Evolutionary conservation across 2,113 vertebrate genomes (phyloP).

Genomic region (Ia io): DNA sequence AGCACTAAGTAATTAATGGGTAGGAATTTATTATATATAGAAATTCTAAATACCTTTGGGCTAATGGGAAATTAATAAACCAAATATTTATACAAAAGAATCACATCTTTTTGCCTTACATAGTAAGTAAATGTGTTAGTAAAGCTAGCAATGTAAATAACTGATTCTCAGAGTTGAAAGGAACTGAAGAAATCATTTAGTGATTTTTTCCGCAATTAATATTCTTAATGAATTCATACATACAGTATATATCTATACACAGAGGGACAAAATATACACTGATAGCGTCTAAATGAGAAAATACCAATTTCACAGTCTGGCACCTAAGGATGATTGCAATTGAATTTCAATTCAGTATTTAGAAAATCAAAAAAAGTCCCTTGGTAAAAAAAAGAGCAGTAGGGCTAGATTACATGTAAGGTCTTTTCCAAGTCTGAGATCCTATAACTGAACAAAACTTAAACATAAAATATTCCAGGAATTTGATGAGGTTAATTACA

Average conservation of each 20-base stretch:
- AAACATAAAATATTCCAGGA: conserved; percentile 8
- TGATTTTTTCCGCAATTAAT: conserved; percentile 74
- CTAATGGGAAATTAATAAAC: conserved; percentile 57
- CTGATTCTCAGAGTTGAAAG: conserved; percentile 41
- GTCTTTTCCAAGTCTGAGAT: conserved; percentile 45
- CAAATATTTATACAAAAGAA: conserved; percentile 31
- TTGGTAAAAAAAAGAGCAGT: conserved; percentile 17
- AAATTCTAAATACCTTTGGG: conserved; percentile 43
- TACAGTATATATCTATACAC: conserved; percentile 53
- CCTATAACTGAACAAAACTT: conserved; percentile 40
- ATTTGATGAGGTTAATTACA: background rate
- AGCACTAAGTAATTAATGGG: conserved; percentile 41
- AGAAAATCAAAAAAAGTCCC: conserved; percentile 46
- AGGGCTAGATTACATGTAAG: background rate
- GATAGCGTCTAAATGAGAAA: conserved; percentile 76
- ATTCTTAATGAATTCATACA: conserved; percentile 74
- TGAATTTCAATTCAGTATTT: conserved; percentile 67
- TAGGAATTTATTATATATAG: conserved; percentile 26
- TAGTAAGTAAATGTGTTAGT: conserved; percentile 49
- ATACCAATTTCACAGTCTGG: conserved; percentile 67
- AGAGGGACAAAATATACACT: conserved; percentile 51
- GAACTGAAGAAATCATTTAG: conserved; percentile 53
- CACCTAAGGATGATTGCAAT: conserved; percentile 61
- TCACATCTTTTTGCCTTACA: background rate
- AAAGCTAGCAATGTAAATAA: conserved; percentile 62